Evolutionary conservation across 2,113 vertebrate species (phyloP), one percentile per base, ranked within the genome.

Genomic region (Oreochromis spilurus): DNA sequence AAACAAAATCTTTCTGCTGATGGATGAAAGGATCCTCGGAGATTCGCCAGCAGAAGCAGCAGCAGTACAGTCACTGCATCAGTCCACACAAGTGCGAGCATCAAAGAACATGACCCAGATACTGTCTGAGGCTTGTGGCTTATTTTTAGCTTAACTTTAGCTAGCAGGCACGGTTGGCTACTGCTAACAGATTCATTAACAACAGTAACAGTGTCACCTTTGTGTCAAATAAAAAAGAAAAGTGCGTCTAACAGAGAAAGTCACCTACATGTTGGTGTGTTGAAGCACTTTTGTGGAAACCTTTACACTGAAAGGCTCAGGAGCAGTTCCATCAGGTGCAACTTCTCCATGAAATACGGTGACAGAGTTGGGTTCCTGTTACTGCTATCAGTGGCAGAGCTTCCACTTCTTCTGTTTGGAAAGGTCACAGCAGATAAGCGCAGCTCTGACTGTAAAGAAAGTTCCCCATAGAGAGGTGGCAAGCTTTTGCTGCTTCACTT

Each of bases 101-200:
- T 92, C 89, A 89, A 57, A 84, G 82, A 88, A 82, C 45, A 75
- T 89, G 91, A 92, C 92, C 92, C 91, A 94, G 90, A 91, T 93
- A 81, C 84, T 8, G 60, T 72, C 85, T 83, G 48, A 88, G 48
- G 62, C 85, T 50, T 5, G 72, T 3, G 53, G 57, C 91, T 90
- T 91, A 93, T 92, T 94, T 92, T 89, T 89, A 94, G 84, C 81
- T 50, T 14, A 40, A 58, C 79, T 36, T 62, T 72, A 88, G 90
- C 90, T 78, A 80, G 84, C 82, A 88, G 90, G 80, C 88, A 72
- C 34, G 79, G 60, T 13, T 65, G 45, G 19, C 57, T 81, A 58
- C 62, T 8, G 58, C 83, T 80, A 85, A 89, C 84, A 50, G 10
- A 70, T 85, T 86, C 83, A 90, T 92, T 89, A 86, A 67, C 57